These are phyloP conservation scores for Epizoanthus fatuus DNA, from an alignment of 92 coral and sea anemone species.

Conservation along the genomic window DNA sequence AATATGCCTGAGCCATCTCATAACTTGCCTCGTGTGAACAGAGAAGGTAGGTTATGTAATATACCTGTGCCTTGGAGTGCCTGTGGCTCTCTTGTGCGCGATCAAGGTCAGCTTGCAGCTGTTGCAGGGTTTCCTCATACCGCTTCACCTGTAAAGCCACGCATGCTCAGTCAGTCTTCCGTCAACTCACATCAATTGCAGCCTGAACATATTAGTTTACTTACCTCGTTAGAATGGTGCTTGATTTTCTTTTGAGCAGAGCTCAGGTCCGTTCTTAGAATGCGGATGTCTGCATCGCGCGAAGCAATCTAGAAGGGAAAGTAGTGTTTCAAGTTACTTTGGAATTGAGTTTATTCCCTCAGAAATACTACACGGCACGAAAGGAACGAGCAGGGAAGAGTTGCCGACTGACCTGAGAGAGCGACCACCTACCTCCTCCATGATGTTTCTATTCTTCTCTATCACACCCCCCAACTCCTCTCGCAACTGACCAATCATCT, in stretches of 20 bases:
- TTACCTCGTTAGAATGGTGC: conserved; percentile 94
- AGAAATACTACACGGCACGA: background rate
- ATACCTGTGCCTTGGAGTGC: conserved; percentile 85
- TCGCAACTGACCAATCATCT: conserved; percentile 85
- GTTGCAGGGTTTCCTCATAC: conserved; percentile 93
- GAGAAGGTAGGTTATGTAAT: background rate
- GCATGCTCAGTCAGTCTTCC: background rate
- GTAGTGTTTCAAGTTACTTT: background rate
- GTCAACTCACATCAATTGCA: background rate
- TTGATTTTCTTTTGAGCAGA: conserved; percentile 99
- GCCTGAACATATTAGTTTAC: background rate
- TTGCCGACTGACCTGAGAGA: too few species aligned
- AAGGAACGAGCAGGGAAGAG: background rate
- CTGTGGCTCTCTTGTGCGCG: conserved; percentile 84
- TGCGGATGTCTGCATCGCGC: conserved; percentile 95
- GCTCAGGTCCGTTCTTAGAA: conserved; percentile 86
- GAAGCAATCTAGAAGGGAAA: conserved; percentile 76
- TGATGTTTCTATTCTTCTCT: conserved; percentile 92
- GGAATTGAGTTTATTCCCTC: background rate
- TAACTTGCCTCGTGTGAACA: background rate
- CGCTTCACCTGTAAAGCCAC: conserved; percentile 77
- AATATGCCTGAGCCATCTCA: too few species aligned
- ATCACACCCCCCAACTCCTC: conserved; percentile 96
- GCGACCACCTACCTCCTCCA: conserved; percentile 77
- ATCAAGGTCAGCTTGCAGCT: conserved; percentile 88